Evolutionary conservation across 2,888 invertebrate species (phyloP).

Genomic region (Acanthosoma haemorrhoidale): DNA sequence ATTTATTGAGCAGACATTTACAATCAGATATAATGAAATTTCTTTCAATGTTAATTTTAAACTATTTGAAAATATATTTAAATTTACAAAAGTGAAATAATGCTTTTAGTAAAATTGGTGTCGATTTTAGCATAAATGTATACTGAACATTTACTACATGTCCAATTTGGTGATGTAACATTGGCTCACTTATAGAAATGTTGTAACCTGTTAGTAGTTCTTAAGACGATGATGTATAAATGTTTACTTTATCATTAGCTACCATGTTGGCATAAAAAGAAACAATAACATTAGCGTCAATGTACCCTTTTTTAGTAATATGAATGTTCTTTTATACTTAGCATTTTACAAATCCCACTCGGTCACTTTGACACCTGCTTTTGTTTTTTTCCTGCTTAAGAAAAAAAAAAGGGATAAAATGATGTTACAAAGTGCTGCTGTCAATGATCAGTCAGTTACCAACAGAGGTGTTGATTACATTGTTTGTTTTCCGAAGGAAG

Average conservation of each 20-base stretch:
- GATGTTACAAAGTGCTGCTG: background rate
- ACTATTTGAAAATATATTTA: no score
- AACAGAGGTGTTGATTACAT: background rate
- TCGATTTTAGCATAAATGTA: background rate
- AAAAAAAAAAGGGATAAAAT: background rate
- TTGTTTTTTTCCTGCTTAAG: background rate
- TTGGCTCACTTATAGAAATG: no score
- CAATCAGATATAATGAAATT: no score
- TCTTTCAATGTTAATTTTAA: background rate
- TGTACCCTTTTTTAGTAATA: background rate
- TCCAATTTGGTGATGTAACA: no score
- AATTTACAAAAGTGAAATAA: background rate
- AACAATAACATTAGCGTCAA: background rate
- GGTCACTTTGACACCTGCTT: background rate
- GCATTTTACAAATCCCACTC: background rate
- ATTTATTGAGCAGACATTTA: no score
- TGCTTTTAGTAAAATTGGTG: conserved; percentile 4
- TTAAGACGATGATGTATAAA: no score
- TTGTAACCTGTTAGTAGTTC: background rate
- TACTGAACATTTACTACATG: background rate
- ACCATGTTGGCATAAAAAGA: background rate
- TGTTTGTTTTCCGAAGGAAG: conserved; percentile 4
- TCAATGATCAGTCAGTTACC: background rate
- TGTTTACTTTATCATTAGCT: background rate
- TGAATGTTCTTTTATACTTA: background rate